Evolutionary conservation across 2,888 invertebrate genomes (phyloP), one percentile per base, ranked within the genome.

Genomic region (Escarpia spicata): DNA sequence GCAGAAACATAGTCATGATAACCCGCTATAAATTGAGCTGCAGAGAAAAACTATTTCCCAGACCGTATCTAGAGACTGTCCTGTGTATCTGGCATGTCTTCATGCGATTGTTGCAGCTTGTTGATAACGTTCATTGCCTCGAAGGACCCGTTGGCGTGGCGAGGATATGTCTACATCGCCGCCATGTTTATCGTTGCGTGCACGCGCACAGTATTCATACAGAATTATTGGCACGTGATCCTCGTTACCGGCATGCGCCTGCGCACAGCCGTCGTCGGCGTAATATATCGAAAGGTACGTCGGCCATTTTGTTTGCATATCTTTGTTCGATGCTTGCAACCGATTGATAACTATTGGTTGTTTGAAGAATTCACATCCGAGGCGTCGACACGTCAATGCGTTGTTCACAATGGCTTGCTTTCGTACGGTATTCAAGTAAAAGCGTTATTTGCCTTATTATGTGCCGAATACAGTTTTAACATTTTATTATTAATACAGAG

Each of bases 191-290:
- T 97, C 3, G 97, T 98, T 90, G 98, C 99, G 0, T 97, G 97
- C 0, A 95, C 98, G 0, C 98, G 99, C 96, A 99, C 99, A 0
- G 96, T 99, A 94, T 97, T 99, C 92, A 97, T 98, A 90, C 98
- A 98, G 2, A 98, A 99, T 95, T 99, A 99, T 96, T 99, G 99
- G 96, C 98, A 98, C 95, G 97, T 98, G 93, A 96, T 96, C 94
- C 96, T 98, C 97, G 97, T 98, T 92, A 98, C 98, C 37, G 99
- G 99, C 3, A 98, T 99, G 97, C 97, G 98, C 93, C 98, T 99
- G 95, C 97, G 98, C 93, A 98, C 99, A 0, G 98, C 98, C 0
- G 96, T 99, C 45, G 98, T 98, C 31, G 98, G 98, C 94, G 98
- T 98, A 92, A 98, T 99, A 95, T 99, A 99, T 96, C 97, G 98